These are phyloP conservation scores for Drosophila grimshawi DNA, from an alignment of 1,140 invertebrate genomes.

Conservation along the genomic window DNA sequence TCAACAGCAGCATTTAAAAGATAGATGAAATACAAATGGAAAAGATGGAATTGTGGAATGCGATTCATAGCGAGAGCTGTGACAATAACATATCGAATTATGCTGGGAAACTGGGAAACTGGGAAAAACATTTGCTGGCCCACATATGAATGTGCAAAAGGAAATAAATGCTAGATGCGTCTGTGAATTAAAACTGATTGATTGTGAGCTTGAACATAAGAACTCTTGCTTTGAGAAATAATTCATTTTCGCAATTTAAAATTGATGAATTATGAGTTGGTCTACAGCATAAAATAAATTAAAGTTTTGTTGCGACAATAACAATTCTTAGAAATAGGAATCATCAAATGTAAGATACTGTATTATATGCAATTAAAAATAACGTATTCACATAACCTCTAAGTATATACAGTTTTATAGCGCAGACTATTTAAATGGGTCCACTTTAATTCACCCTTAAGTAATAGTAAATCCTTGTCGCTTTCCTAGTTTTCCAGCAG, in stretches of 20 bases:
- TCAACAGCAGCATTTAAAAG: conserved; percentile 46
- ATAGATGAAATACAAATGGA: conserved; percentile 28
- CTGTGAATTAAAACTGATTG: conserved; percentile 39
- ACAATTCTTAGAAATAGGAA: no score
- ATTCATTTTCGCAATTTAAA: no score
- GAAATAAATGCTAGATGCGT: neutral
- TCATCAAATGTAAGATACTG: no score
- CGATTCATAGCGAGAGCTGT: neutral
- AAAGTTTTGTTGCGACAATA: no score
- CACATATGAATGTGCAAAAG: conserved; percentile 1
- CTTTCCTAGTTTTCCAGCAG: conserved; percentile 11
- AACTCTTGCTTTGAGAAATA: neutral
- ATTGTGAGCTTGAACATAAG: conserved; percentile 11
- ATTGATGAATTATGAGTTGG: no score
- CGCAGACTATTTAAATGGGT: no score
- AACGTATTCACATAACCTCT: no score
- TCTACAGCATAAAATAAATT: no score
- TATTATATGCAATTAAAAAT: no score
- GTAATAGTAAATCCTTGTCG: neutral
- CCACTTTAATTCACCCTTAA: neutral
- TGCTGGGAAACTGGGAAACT: conserved; percentile 15
- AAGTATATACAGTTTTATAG: no score
- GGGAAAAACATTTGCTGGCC: conserved; percentile 1
- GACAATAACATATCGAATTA: conserved; percentile 29
- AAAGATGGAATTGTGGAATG: conserved; percentile 2